These are phyloP conservation scores for Mareca penelope DNA, from an alignment of 2,797 vertebrate genomes.

Conservation along the genomic window DNA sequence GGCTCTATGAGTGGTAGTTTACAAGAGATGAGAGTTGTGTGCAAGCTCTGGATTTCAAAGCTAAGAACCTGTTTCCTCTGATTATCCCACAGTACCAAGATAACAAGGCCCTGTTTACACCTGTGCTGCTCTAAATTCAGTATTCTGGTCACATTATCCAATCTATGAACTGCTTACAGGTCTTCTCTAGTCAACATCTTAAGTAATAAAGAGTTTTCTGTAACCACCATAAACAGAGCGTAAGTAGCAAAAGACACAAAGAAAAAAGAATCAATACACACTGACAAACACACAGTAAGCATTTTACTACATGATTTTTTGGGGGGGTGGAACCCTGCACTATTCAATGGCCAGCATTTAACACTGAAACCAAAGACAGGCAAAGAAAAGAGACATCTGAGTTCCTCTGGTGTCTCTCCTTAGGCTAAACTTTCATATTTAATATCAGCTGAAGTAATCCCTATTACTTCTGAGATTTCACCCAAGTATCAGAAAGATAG, in stretches of 20 bases:
- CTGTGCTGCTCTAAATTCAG: neutral
- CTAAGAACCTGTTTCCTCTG: neutral
- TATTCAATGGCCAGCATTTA: neutral
- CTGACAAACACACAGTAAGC: neutral
- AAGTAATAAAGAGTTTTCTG: neutral
- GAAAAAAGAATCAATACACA: neutral
- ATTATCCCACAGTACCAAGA: neutral
- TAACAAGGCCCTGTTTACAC: neutral
- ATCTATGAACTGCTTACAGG: neutral
- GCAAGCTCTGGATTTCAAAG: neutral
- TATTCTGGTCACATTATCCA: neutral
- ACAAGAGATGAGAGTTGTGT: neutral
- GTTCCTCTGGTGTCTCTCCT: neutral
- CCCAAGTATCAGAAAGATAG: neutral
- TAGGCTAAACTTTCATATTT: neutral
- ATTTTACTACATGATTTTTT: neutral
- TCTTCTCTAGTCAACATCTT: neutral
- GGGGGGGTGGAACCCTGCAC: neutral
- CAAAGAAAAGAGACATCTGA: neutral
- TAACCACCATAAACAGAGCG: neutral
- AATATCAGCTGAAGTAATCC: neutral
- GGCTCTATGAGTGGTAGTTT: neutral
- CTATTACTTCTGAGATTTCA: neutral
- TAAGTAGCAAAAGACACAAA: neutral
- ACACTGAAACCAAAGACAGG: neutral